A percentile compares a stretch with the other conserved stretches of the same genome.
Conservation (phyloP, 1,140 invertebrate species). For the Drosophila mojavensis region DNA sequence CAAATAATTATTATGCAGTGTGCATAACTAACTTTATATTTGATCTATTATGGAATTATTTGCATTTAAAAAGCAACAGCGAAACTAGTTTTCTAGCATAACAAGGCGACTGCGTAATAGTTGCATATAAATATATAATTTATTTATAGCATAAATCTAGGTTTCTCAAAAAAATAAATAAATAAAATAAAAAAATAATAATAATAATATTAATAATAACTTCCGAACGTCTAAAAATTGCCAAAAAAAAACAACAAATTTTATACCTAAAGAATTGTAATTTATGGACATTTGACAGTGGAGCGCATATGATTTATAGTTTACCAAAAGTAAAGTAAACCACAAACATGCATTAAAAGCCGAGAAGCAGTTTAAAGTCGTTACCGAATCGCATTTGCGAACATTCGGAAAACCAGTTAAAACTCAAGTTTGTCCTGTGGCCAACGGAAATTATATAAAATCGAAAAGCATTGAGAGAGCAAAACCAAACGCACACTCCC, state of each 20-base stretch:
- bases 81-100: no score
- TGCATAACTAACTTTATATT: no score
- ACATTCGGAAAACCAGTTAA: conserved; percentile 51
- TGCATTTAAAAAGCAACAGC: no score
- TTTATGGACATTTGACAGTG: not conserved
- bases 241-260: not conserved
- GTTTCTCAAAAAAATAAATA: not conserved
- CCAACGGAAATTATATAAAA: conserved; percentile 55
- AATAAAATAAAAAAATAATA: not conserved
- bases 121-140: no score
- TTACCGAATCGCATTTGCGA: conserved; percentile 20
- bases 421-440: conserved; percentile 75
- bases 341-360: not conserved
- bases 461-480: conserved; percentile 18
- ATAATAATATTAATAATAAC: no score
- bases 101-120: no score
- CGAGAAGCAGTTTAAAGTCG: conserved; percentile 30
- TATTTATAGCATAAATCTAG: not conserved
- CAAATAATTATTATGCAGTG: no score
- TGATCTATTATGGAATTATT: no score
- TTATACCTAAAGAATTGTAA: not conserved
- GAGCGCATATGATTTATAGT: conserved; percentile 43
- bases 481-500: conserved; percentile 3
- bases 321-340: conserved; percentile 17
- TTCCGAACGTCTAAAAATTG: not conserved